Conservation (phyloP, 1,140 invertebrate genomes). For the Subanguina moxae region DNA sequence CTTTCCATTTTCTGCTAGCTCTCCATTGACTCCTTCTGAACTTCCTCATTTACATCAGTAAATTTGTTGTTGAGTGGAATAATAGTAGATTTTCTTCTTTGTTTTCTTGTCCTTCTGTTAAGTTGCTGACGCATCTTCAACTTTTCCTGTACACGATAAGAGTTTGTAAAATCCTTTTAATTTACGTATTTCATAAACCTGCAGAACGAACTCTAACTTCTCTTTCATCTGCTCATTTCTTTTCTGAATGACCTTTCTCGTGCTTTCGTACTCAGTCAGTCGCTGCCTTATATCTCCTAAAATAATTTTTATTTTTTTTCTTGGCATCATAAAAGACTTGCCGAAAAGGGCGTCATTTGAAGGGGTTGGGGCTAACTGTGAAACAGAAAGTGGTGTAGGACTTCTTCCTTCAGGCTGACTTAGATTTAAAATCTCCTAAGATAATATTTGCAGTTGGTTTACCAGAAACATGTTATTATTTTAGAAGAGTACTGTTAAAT, state of each 20-base stretch:
- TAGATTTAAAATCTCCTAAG: background rate
- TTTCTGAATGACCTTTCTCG: background rate
- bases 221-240: background rate
- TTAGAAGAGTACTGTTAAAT: too few species aligned
- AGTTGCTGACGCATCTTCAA: background rate
- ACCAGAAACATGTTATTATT: too few species aligned
- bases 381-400: background rate
- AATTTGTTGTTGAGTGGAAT: background rate
- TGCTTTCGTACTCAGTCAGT: background rate
- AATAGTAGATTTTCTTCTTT: background rate
- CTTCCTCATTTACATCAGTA: too few species aligned
- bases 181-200: background rate
- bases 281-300: background rate
- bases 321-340: background rate
- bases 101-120: background rate
- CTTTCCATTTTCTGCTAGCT: too few species aligned
- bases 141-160: background rate
- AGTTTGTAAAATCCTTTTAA: background rate
- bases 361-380: background rate
- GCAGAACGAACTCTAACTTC: background rate
- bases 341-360: background rate
- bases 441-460: too few species aligned
- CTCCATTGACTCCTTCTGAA: too few species aligned
- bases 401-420: background rate
- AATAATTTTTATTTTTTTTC: background rate